These are phyloP conservation scores for Crossoptilon crossoptilon DNA, from an alignment of 2,797 vertebrate genomes.

Conservation along the genomic window DNA sequence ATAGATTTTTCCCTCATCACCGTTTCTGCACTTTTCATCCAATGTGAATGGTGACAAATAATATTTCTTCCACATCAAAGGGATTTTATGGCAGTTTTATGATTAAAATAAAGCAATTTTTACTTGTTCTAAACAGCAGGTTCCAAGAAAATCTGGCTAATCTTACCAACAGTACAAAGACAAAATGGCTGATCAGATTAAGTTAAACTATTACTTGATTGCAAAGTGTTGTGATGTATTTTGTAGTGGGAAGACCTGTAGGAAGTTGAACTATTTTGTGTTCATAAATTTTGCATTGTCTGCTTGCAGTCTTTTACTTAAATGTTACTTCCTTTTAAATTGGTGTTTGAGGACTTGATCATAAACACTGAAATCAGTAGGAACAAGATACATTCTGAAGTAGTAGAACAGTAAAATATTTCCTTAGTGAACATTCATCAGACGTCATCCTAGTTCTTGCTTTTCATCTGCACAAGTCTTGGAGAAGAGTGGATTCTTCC, in stretches of 20 bases:
- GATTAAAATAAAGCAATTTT: background rate
- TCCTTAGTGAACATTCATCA: background rate
- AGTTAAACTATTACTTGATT: background rate
- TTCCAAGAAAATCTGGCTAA: background rate
- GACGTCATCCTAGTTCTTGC: background rate
- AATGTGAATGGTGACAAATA: background rate
- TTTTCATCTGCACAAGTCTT: background rate
- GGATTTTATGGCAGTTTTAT: background rate
- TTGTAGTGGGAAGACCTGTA: background rate
- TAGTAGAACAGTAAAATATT: background rate
- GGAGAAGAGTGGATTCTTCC: background rate
- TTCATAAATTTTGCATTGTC: background rate
- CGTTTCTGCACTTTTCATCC: background rate
- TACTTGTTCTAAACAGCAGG: background rate
- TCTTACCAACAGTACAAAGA: background rate
- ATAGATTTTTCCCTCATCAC: background rate
- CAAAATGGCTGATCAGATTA: background rate
- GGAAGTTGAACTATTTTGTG: background rate
- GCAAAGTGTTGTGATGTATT: background rate
- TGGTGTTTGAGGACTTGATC: background rate
- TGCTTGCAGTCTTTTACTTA: background rate
- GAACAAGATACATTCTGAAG: background rate
- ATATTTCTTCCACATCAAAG: background rate
- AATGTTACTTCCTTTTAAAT: background rate
- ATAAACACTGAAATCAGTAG: background rate